Conservation (phyloP, 1,140 invertebrate genomes). For the Aphidius gifuensis region DNA sequence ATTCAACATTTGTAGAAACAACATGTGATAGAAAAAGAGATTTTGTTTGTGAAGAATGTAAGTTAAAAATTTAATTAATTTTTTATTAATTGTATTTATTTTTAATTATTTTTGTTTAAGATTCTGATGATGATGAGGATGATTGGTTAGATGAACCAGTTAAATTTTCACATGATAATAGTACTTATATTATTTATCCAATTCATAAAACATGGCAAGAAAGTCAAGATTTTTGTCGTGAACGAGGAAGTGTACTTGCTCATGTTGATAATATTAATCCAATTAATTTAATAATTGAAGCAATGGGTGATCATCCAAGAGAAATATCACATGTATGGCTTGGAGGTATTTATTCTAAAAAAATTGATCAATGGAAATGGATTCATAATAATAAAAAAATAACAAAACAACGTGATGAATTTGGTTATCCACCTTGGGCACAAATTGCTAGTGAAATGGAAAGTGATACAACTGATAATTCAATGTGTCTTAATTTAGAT, state of each 20-base stretch:
- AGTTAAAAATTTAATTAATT: conserved; percentile 12
- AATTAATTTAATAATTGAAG: conserved; percentile 32
- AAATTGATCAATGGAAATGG: conserved; percentile 33
- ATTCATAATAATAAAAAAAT: conserved; percentile 28
- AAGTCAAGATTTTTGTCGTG: conserved; percentile 29
- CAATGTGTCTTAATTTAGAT: conserved; percentile 37
- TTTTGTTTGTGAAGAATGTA: conserved; percentile 39
- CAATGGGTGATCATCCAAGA: conserved; percentile 39
- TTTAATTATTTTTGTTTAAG: conserved; percentile 20
- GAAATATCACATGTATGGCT: conserved; percentile 35
- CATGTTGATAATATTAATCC: conserved; percentile 27
- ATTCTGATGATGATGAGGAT: conserved; percentile 33
- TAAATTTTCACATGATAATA: conserved; percentile 32
- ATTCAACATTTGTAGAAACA: conserved; percentile 30
- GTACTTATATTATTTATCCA: conserved; percentile 34
- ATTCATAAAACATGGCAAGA: conserved; percentile 34
- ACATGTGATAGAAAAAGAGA: conserved; percentile 34
- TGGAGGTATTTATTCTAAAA: conserved; percentile 26
- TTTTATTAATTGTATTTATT: conserved; percentile 9
- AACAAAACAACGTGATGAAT: conserved; percentile 19
- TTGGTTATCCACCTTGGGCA: conserved; percentile 33
- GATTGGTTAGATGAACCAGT: conserved; percentile 35
- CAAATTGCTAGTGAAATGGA: conserved; percentile 24
- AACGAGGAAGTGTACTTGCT: conserved; percentile 32
- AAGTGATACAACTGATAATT: conserved; percentile 13